Percentiles rank a stretch among this genome's conserved stretches.
These are phyloP conservation scores for Hypsibius dujardini DNA, from an alignment of 1,140 invertebrate species.

Conservation along the genomic window DNA sequence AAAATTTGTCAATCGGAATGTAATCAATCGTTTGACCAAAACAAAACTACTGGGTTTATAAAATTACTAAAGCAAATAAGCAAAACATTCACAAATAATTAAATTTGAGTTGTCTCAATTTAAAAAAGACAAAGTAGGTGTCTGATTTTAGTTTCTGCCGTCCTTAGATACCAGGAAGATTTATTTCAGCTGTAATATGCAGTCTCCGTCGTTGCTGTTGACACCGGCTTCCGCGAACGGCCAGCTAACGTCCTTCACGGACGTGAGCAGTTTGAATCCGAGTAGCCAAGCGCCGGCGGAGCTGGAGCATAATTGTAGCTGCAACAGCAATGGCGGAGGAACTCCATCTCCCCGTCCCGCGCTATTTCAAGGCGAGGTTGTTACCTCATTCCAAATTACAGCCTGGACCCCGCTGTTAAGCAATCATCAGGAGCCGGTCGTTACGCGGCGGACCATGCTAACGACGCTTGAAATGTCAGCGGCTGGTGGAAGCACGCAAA, in stretches of 20 bases:
- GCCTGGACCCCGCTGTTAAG: slow-evolving; percentile 8
- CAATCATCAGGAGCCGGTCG: neutral
- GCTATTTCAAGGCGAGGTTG: neutral
- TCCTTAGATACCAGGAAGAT: too few species aligned
- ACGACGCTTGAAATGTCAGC: slow-evolving; percentile 2
- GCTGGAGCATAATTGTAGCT: neutral
- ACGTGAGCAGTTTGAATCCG: too few species aligned
- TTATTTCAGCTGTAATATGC: slow-evolving; percentile 10
- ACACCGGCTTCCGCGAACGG: neutral
- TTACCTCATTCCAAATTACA: slow-evolving; percentile 4
- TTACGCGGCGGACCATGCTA: neutral
- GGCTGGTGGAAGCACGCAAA: too few species aligned
- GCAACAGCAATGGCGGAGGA: neutral
- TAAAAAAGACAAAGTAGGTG: too few species aligned
- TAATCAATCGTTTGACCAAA: too few species aligned
- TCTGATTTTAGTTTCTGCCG: too few species aligned
- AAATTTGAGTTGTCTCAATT: too few species aligned
- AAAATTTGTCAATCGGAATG: too few species aligned
- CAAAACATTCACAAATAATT: too few species aligned
- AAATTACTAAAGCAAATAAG: too few species aligned
- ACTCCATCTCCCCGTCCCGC: neutral
- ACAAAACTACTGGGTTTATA: too few species aligned
- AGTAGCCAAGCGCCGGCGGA: too few species aligned
- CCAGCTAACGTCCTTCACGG: neutral
- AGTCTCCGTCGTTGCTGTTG: neutral